These are phyloP conservation scores for Trichogramma pretiosum DNA, from an alignment of 1,140 invertebrate genomes.

Conservation along the genomic window DNA sequence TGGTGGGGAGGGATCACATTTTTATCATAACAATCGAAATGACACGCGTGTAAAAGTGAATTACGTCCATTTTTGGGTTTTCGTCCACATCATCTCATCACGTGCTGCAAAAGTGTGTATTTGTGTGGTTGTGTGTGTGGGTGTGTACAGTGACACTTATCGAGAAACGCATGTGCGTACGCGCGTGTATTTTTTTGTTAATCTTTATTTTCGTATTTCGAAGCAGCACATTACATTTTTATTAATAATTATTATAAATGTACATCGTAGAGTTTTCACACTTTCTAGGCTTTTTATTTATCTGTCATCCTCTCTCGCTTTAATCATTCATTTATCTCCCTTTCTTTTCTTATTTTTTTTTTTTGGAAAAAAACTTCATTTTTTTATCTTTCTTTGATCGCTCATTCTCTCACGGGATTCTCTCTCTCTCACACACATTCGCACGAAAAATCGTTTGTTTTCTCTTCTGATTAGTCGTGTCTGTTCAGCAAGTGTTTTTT, in stretches of 20 bases:
- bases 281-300: neutral
- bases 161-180: slow-evolving; percentile 1
- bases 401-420: neutral
- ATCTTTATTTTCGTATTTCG: slow-evolving; percentile 18
- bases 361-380: neutral
- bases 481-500: no score
- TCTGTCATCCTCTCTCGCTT: no score
- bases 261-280: slow-evolving; percentile 17
- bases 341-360: neutral
- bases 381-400: neutral
- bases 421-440: neutral
- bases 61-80: no score
- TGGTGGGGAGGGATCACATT: no score
- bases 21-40: no score
- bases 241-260: slow-evolving; percentile 27
- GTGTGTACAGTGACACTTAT: neutral
- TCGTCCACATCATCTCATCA: no score
- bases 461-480: no score
- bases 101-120: neutral
- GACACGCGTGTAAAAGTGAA: no score
- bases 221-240: slow-evolving; percentile 32
- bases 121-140: neutral
- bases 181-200: neutral
- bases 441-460: neutral
- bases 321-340: neutral